These are phyloP conservation scores for Itoplectis maculator DNA, from an alignment of 2,888 invertebrate genomes.

Conservation along the genomic window DNA sequence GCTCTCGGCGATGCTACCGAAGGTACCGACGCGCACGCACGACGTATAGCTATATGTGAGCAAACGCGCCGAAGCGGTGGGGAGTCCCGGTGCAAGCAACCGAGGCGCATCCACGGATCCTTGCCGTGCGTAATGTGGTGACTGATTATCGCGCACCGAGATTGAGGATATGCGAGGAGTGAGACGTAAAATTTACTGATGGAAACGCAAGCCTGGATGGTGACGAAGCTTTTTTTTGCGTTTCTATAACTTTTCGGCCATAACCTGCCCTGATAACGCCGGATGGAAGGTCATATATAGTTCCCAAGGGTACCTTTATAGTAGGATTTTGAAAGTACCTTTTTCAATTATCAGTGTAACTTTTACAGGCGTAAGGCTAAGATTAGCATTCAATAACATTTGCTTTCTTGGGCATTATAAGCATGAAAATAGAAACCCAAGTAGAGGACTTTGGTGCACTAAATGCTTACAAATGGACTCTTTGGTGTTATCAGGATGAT, in stretches of 20 bases:
- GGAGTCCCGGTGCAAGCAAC: conserved; percentile 27
- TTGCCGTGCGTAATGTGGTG: conserved; percentile 28
- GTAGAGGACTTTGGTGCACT: too few relatives aligned
- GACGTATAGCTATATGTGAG: conserved; percentile 27
- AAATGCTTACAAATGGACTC: too few relatives aligned
- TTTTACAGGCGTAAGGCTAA: too few relatives aligned
- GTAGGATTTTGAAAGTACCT: too few relatives aligned
- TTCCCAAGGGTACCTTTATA: too few relatives aligned
- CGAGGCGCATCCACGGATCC: conserved; percentile 20
- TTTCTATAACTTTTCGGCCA: neutral
- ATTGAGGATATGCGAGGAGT: neutral
- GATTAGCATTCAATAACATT: too few relatives aligned
- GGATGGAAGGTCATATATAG: too few relatives aligned
- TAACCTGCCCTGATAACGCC: too few relatives aligned
- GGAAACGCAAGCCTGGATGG: neutral
- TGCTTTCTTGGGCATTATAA: too few relatives aligned
- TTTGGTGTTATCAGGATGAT: too few relatives aligned
- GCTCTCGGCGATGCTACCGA: conserved; percentile 58
- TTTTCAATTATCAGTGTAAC: too few relatives aligned
- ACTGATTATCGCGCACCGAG: neutral
- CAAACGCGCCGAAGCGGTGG: conserved; percentile 37
- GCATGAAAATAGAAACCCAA: too few relatives aligned
- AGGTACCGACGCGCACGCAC: conserved; percentile 36
- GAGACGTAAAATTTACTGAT: neutral
- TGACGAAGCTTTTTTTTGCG: neutral